Evolutionary conservation across 2,888 invertebrate genomes (phyloP).

Genomic region (Drosophila mettleri): DNA sequence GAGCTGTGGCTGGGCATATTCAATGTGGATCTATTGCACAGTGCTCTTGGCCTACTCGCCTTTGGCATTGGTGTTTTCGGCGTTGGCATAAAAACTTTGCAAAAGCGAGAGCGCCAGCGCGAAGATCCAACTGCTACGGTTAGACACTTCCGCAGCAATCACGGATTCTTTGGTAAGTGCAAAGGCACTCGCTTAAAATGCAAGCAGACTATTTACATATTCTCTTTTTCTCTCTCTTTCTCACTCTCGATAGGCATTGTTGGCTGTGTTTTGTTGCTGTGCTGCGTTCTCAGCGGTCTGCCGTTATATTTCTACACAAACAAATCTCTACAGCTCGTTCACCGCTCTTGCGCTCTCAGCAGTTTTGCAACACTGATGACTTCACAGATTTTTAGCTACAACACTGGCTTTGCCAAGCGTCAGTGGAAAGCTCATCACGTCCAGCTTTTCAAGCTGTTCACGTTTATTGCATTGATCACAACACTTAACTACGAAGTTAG

Average conservation of each 20-base stretch:
- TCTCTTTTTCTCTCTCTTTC: constrained; percentile 4
- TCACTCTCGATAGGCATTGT: constrained; percentile 63
- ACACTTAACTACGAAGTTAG: constrained; percentile 64
- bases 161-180: constrained; percentile 76
- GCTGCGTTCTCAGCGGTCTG: constrained; percentile 67
- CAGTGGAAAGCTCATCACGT: constrained; percentile 69
- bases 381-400: constrained; percentile 78
- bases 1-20: constrained; percentile 54
- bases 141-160: constrained; percentile 77
- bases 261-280: constrained; percentile 70
- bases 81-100: constrained; percentile 62
- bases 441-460: constrained; percentile 68
- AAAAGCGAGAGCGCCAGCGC: constrained; percentile 63
- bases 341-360: constrained; percentile 70
- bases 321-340: constrained; percentile 54
- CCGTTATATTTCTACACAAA: constrained; percentile 49
- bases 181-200: constrained; percentile 10
- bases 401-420: constrained; percentile 81
- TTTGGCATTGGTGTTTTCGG: constrained; percentile 79
- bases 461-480: constrained; percentile 63
- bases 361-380: constrained; percentile 76
- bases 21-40: constrained; percentile 71
- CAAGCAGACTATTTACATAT: constrained; percentile 23
- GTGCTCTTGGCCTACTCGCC: constrained; percentile 70
- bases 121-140: constrained; percentile 75